These are phyloP conservation scores for Agrochola circellaris DNA, from an alignment of 2,888 invertebrate genomes.

Conservation along the genomic window DNA sequence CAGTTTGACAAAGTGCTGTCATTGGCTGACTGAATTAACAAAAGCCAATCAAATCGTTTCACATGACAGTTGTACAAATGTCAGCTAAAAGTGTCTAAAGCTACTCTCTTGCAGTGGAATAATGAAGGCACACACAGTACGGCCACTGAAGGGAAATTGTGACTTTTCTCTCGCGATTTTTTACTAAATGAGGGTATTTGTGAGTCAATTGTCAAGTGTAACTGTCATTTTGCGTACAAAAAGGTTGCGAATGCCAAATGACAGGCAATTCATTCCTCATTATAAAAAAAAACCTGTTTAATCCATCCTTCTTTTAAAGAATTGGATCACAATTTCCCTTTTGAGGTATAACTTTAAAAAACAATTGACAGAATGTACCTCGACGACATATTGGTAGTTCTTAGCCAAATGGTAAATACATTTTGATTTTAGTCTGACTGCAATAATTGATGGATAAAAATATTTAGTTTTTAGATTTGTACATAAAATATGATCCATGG, in stretches of 20 bases:
- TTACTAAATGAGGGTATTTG: slow-evolving; percentile 10
- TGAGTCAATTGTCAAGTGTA: slow-evolving; percentile 1
- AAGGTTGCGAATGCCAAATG: slow-evolving; percentile 20
- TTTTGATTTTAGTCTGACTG: slow-evolving; percentile 22
- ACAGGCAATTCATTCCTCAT: too few relatives aligned
- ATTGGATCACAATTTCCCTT: not conserved
- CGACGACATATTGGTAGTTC: not conserved
- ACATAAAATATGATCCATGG: not conserved
- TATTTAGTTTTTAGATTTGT: slow-evolving; percentile 12
- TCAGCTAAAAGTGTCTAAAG: not conserved
- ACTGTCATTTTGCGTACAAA: not conserved
- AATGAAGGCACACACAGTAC: not conserved
- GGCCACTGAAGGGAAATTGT: not conserved
- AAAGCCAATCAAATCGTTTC: slow-evolving; percentile 11
- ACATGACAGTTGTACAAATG: not conserved
- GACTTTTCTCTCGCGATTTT: not conserved
- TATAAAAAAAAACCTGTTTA: not conserved
- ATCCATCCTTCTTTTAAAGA: not conserved
- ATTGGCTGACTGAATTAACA: slow-evolving; percentile 5
- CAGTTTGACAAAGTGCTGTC: not conserved
- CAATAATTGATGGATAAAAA: not conserved
- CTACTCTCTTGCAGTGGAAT: slow-evolving; percentile 1
- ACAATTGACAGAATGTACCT: slow-evolving; percentile 9
- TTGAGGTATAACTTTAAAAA: not conserved
- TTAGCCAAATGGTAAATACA: not conserved